Evolutionary conservation across 2,888 invertebrate species (phyloP).

Genomic region (Eugnorisma glareosa): DNA sequence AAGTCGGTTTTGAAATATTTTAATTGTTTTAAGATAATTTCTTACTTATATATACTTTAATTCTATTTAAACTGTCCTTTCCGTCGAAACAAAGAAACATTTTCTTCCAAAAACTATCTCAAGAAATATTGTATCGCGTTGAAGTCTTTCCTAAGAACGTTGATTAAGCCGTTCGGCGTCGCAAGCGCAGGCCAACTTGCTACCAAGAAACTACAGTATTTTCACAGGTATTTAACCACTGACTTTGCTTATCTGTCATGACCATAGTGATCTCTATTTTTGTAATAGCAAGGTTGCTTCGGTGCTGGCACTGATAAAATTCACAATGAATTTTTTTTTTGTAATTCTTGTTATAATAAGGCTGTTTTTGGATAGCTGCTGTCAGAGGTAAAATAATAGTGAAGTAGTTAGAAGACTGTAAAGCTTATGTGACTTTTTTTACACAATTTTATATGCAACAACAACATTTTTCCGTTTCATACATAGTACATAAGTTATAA

Average conservation of each 20-base stretch:
- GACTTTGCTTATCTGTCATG: background rate
- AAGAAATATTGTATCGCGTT: slow-evolving; percentile 61
- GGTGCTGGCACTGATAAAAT: background rate
- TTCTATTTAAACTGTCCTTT: background rate
- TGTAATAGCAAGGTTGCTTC: background rate
- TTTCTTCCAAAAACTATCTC: background rate
- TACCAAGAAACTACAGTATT: slow-evolving; percentile 8
- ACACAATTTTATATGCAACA: slow-evolving; percentile 33
- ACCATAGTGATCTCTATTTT: background rate
- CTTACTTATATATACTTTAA: background rate
- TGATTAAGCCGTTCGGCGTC: slow-evolving; percentile 50
- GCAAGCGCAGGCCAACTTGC: slow-evolving; percentile 31
- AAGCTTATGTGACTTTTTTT: slow-evolving; percentile 36
- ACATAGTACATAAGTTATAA: slow-evolving; percentile 62
- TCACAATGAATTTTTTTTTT: background rate
- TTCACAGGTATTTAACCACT: background rate
- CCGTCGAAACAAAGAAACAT: no score
- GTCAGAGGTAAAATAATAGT: background rate
- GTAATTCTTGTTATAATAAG: background rate
- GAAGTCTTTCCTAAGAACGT: slow-evolving; percentile 69
- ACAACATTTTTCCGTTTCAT: slow-evolving; percentile 43
- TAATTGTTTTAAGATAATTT: background rate
- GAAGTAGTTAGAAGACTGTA: background rate
- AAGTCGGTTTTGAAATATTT: background rate
- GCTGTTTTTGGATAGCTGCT: background rate